Evolutionary conservation across 2,888 invertebrate species (phyloP).

Genomic region (Meliscaeva auricollis): DNA sequence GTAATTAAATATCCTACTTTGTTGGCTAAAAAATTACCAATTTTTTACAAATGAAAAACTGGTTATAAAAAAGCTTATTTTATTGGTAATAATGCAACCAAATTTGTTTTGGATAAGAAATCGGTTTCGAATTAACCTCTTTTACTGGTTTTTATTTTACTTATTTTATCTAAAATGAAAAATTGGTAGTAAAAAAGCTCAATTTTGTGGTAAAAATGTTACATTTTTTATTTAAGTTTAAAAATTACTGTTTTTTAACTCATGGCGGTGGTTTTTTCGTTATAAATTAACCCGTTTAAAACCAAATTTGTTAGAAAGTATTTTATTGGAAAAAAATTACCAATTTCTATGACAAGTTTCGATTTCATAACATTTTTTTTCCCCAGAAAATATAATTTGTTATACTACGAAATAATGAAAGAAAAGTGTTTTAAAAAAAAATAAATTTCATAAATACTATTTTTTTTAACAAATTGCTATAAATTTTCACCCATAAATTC

Average conservation of each 20-base stretch:
- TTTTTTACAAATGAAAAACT: conserved; percentile 1
- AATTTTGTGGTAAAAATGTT: background rate
- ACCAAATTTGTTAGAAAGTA: background rate
- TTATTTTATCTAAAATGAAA: background rate
- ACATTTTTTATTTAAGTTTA: background rate
- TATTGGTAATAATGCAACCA: conserved; percentile 1
- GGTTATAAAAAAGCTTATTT: conserved; percentile 3
- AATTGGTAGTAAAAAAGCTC: background rate
- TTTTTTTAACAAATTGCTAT: background rate
- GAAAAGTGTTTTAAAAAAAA: background rate
- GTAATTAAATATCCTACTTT: background rate
- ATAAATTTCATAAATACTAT: background rate
- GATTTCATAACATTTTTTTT: background rate
- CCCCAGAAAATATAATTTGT: background rate
- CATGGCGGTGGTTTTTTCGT: background rate
- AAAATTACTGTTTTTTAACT: background rate
- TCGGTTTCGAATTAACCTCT: background rate
- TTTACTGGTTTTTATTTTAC: background rate
- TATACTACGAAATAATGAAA: background rate
- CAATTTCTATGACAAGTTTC: background rate
- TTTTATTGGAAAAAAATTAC: background rate
- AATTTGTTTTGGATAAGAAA: conserved; percentile 1
- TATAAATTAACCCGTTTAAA: conserved; percentile 2
- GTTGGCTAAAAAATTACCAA: background rate
- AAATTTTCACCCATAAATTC: background rate